A percentile compares a stretch with the other conserved stretches of the same genome.
phyloP scores from a whole-genome alignment of 2,888 invertebrate genomes.

The Tridacna gigas region DNA sequence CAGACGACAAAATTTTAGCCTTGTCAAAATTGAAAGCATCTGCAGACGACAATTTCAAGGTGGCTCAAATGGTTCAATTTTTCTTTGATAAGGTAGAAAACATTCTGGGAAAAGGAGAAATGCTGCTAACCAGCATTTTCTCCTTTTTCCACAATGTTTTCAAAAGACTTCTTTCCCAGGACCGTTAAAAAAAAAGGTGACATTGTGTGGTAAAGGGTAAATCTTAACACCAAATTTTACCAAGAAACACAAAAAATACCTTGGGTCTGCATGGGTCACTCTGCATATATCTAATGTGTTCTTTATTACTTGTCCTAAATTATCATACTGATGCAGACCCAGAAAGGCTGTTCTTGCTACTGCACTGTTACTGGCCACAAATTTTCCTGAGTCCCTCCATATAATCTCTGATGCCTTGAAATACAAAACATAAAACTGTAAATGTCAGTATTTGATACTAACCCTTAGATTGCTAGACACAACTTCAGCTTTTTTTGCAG shows the following conservation, averaged over 20 bases:
- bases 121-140: not conserved
- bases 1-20: too few relatives aligned
- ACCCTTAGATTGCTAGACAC: not conserved
- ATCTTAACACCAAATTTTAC: not conserved
- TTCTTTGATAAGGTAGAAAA: too few relatives aligned
- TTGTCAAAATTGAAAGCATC: too few relatives aligned
- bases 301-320: constrained; percentile 79
- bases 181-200: too few relatives aligned
- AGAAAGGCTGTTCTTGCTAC: constrained; percentile 79
- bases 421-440: not conserved
- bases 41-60: too few relatives aligned
- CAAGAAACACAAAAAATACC: constrained; percentile 61
- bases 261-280: constrained; percentile 79
- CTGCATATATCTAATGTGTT: constrained; percentile 80
- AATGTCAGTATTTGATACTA: too few relatives aligned
- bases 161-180: not conserved
- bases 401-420: constrained; percentile 79
- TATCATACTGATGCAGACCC: constrained; percentile 78
- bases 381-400: constrained; percentile 76
- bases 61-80: too few relatives aligned
- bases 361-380: constrained; percentile 78
- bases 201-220: not conserved
- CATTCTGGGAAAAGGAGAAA: not conserved
- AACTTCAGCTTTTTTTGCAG: not conserved
- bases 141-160: not conserved